phyloP scores from a whole-genome alignment of 2,113 vertebrate species.

The Sylvia atricapilla region DNA sequence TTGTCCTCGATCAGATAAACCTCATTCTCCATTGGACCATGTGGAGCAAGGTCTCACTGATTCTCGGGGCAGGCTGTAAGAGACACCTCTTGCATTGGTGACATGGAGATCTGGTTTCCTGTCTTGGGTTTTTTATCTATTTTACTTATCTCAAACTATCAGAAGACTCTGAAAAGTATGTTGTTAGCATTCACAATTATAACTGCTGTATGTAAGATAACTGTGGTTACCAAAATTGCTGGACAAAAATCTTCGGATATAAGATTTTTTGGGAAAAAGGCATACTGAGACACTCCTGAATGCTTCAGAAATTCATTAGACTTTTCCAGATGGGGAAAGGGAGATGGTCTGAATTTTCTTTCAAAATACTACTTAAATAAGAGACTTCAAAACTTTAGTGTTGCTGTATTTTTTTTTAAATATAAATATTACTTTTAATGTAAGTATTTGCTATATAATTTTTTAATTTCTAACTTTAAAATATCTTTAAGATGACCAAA shows the following conservation, averaged over 20 bases:
- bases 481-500: neutral
- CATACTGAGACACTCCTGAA: neutral
- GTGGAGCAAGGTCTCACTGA: neutral
- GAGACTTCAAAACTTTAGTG: neutral
- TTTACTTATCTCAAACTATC: neutral
- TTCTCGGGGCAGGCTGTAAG: neutral
- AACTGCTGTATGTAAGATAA: neutral
- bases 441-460: neutral
- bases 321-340: neutral
- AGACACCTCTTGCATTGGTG: neutral
- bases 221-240: neutral
- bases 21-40: rapidly evolving
- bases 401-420: neutral
- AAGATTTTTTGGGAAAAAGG: neutral
- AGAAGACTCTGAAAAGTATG: neutral
- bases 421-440: neutral
- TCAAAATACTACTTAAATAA: neutral
- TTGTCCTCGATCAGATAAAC: neutral
- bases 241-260: neutral
- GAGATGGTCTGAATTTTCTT: neutral
- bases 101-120: neutral
- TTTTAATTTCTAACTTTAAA: neutral
- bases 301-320: neutral
- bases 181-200: neutral
- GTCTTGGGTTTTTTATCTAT: neutral